Conservation (phyloP, 2,797 vertebrate species). For the Kryptopterus vitreolus region DNA sequence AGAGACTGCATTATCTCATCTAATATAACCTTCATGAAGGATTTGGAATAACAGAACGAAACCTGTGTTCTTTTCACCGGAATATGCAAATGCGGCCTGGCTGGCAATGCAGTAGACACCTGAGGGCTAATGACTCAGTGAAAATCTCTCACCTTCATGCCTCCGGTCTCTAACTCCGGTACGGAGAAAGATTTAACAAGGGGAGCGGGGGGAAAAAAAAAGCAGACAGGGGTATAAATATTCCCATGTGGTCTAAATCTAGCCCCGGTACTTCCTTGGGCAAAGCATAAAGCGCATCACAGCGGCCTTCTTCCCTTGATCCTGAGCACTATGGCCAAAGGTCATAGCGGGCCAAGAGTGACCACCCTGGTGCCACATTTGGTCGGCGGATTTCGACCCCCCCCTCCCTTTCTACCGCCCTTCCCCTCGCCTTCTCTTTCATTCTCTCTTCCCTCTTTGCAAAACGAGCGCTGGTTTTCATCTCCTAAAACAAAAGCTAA, state of each 20-base stretch:
- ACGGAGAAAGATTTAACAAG: conserved; percentile 27
- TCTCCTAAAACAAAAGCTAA: conserved; percentile 75
- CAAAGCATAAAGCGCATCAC: conserved; percentile 16
- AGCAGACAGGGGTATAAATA: conserved; percentile 14
- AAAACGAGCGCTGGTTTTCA: conserved; percentile 59
- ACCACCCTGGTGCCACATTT: conserved; percentile 53
- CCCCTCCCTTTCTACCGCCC: no score
- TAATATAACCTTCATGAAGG: conserved; percentile 40
- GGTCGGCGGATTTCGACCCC: conserved; percentile 63
- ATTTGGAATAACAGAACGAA: conserved; percentile 40
- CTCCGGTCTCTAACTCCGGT: conserved; percentile 29
- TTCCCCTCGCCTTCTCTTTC: conserved; percentile 30
- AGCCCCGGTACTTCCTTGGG: conserved; percentile 14
- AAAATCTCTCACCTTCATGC: conserved; percentile 40
- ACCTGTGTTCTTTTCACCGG: conserved; percentile 35
- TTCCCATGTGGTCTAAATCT: conserved; percentile 29
- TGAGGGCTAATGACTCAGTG: conserved; percentile 40
- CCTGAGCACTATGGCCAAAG: conserved; percentile 47
- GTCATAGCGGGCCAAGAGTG: conserved; percentile 40
- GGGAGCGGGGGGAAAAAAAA: conserved; percentile 13
- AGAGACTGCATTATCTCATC: conserved; percentile 32
- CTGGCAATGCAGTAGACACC: conserved; percentile 28
- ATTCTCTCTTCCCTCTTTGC: conserved; percentile 50
- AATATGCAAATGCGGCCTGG: conserved; percentile 40
- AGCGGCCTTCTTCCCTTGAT: conserved; percentile 50